These are phyloP conservation scores for Hermaeophaga mercurialis DNA, from an alignment of 2,888 invertebrate species.

Conservation along the genomic window DNA sequence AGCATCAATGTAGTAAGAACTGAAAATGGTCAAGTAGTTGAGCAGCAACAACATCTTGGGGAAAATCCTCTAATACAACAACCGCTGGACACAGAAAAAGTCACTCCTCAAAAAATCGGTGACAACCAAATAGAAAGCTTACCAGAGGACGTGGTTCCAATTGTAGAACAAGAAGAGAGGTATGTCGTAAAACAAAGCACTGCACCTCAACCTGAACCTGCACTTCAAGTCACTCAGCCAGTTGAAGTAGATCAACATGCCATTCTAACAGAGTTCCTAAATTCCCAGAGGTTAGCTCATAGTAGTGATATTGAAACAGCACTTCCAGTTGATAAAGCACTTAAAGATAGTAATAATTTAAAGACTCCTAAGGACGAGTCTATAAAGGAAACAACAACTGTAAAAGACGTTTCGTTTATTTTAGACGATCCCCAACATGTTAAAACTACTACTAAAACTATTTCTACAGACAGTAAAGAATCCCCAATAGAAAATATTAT, in stretches of 20 bases:
- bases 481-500: background rate
- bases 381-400: slow-evolving; percentile 17
- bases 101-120: slow-evolving; percentile 40
- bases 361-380: slow-evolving; percentile 47
- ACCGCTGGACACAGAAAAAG: slow-evolving; percentile 43
- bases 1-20: slow-evolving; percentile 70
- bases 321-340: slow-evolving; percentile 48
- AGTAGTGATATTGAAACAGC: slow-evolving; percentile 49
- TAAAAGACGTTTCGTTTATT: slow-evolving; percentile 38
- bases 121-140: slow-evolving; percentile 31
- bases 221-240: slow-evolving; percentile 42
- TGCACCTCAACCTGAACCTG: slow-evolving; percentile 47
- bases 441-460: slow-evolving; percentile 21
- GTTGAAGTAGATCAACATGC: slow-evolving; percentile 25
- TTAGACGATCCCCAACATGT: slow-evolving; percentile 33
- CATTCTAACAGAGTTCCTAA: slow-evolving; percentile 42
- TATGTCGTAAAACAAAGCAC: slow-evolving; percentile 52
- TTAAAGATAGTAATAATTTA: slow-evolving; percentile 38
- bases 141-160: background rate
- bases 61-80: slow-evolving; percentile 40
- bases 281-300: slow-evolving; percentile 45
- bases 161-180: slow-evolving; percentile 54
- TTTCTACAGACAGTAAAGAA: background rate
- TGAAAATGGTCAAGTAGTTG: slow-evolving; percentile 60
- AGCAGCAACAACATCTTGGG: slow-evolving; percentile 47